Conservation (phyloP, 2,113 vertebrate species). For the Corythornis madagascariensis region DNA sequence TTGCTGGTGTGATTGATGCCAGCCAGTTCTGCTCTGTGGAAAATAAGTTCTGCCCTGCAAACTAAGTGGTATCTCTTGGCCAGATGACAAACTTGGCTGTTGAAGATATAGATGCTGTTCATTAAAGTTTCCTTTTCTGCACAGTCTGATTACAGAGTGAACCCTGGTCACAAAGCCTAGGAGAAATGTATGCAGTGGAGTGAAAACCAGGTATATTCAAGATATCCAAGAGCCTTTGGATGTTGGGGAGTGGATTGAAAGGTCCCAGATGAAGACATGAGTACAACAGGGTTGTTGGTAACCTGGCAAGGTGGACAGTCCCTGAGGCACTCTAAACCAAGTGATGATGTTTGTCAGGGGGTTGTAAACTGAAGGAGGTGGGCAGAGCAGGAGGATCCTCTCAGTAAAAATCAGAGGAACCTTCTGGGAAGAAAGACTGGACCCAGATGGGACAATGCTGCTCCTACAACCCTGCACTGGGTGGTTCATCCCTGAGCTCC, state of each 20-base stretch:
- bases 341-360: background rate
- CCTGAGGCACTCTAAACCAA: background rate
- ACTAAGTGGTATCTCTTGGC: background rate
- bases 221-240: background rate
- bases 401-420: background rate
- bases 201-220: background rate
- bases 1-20: background rate
- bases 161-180: background rate
- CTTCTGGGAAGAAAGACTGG: background rate
- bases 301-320: background rate
- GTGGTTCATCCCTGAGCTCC: background rate
- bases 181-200: background rate
- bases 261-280: background rate
- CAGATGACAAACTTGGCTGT: background rate
- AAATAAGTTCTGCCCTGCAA: background rate
- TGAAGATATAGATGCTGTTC: background rate
- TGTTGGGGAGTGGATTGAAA: background rate
- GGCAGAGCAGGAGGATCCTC: background rate
- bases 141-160: background rate
- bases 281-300: background rate
- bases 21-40: background rate
- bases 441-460: rapidly evolving
- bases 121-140: background rate
- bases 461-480: rapidly evolving
- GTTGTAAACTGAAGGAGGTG: background rate